These are phyloP conservation scores for Linnaemya tessellans DNA, from an alignment of 2,888 invertebrate genomes.

Conservation along the genomic window DNA sequence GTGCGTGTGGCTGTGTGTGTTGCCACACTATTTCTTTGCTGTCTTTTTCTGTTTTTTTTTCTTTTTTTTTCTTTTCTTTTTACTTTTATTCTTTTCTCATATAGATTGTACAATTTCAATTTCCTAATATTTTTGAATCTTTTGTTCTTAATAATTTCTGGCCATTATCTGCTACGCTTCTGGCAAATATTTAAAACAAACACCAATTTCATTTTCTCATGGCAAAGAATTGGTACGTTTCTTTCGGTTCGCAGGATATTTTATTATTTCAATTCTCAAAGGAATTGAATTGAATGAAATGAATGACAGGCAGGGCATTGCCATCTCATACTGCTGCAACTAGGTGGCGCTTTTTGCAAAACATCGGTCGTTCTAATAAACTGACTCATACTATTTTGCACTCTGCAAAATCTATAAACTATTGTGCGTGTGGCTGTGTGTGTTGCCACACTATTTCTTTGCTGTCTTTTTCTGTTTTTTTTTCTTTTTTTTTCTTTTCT, in stretches of 20 bases:
- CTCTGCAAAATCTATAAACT: not conserved
- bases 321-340: slow-evolving; percentile 25
- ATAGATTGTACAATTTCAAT: no score
- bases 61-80: slow-evolving; percentile 5
- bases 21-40: slow-evolving; percentile 9
- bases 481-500: not conserved
- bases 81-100: not conserved
- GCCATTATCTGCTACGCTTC: not conserved
- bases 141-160: no score
- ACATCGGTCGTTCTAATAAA: not conserved
- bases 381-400: slow-evolving; percentile 11
- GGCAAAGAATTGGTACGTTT: not conserved
- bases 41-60: not conserved
- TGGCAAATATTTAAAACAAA: not conserved
- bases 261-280: slow-evolving; percentile 20
- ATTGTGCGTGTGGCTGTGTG: not conserved
- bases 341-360: not conserved
- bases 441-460: slow-evolving; percentile 1
- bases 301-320: slow-evolving; percentile 14
- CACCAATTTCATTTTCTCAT: not conserved
- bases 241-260: slow-evolving; percentile 31
- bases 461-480: not conserved
- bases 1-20: not conserved
- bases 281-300: slow-evolving; percentile 10
- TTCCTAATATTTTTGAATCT: no score